Percentiles rank a stretch among this genome's conserved stretches.
Evolutionary conservation across 2,113 vertebrate genomes (phyloP).

Genomic region (Lophochroa leadbeateri): DNA sequence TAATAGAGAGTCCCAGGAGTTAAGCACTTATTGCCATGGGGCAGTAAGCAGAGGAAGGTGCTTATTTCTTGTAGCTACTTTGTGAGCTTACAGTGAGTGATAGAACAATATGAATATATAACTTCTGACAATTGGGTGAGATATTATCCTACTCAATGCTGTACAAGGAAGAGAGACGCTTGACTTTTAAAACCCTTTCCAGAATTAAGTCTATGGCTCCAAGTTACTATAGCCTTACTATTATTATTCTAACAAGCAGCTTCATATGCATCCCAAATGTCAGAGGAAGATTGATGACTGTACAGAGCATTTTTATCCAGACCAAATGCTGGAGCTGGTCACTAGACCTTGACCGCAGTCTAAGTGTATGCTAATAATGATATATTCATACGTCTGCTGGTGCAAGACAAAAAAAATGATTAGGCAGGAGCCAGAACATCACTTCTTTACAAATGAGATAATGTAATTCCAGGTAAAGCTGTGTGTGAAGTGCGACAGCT

Average conservation of each 20-base stretch:
- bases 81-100: neutral
- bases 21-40: neutral
- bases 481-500: neutral
- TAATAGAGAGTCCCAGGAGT: neutral
- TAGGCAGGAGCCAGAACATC: neutral
- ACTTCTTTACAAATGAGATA: neutral
- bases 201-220: neutral
- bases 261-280: neutral
- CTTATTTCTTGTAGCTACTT: neutral
- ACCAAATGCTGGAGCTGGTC: neutral
- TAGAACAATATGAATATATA: neutral
- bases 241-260: neutral
- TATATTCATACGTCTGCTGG: neutral
- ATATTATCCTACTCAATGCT: neutral
- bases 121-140: neutral
- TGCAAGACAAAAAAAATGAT: neutral
- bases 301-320: neutral
- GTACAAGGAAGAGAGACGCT: neutral
- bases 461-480: neutral
- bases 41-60: neutral
- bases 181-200: neutral
- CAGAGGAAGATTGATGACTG: neutral
- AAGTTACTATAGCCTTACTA: neutral
- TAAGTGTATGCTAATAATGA: neutral
- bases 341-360: neutral